Evolutionary conservation across 2,797 vertebrate species (phyloP).

Genomic region (Pangasius larnaudii): DNA sequence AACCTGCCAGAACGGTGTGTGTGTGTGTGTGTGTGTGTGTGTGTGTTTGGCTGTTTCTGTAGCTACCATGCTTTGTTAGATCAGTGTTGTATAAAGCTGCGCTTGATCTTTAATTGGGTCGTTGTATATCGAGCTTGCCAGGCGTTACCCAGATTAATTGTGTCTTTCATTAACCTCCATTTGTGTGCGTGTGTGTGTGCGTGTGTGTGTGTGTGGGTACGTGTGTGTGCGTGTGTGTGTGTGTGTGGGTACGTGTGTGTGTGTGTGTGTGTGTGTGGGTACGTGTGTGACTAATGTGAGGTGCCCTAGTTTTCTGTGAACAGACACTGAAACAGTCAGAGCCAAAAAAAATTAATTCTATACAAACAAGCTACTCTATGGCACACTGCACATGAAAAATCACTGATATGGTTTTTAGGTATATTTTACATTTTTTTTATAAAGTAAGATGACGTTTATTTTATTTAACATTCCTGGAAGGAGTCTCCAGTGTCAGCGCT

Average conservation of each 20-base stretch:
- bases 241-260: conserved; percentile 37
- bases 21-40: conserved; percentile 5
- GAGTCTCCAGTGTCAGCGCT: background rate
- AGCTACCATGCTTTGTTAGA: background rate
- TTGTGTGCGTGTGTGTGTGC: conserved; percentile 30
- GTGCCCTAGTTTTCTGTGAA: conserved; percentile 51
- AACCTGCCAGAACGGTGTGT: conserved; percentile 59
- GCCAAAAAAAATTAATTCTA: conserved; percentile 5
- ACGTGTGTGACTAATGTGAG: conserved; percentile 54
- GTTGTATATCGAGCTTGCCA: conserved; percentile 2
- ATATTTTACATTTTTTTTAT: too few relatives aligned
- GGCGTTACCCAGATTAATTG: conserved; percentile 24
- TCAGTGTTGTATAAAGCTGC: conserved; percentile 7
- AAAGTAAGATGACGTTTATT: background rate
- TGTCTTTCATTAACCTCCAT: conserved; percentile 33
- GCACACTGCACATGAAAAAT: background rate
- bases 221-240: conserved; percentile 47
- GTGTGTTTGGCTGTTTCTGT: conserved; percentile 34
- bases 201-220: conserved; percentile 38
- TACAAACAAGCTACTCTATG: background rate
- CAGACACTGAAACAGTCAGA: conserved; percentile 4
- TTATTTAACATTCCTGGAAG: background rate
- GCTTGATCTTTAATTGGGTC: conserved; percentile 34
- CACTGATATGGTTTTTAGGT: too few relatives aligned
- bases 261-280: conserved; percentile 39